phyloP scores from a whole-genome alignment of 1,140 invertebrate genomes.

The Drosophila arizonae region DNA sequence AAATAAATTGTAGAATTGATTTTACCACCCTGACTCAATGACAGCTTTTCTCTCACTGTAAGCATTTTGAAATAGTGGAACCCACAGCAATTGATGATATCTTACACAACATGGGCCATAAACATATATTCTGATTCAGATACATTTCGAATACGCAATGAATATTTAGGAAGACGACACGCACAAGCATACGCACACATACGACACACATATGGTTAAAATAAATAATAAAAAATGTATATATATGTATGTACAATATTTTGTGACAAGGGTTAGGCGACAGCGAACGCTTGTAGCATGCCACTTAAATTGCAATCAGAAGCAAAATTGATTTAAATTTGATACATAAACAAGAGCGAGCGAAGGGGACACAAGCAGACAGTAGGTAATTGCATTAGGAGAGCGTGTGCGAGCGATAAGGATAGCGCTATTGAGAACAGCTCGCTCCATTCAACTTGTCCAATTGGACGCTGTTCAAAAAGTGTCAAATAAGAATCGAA shows the following conservation, averaged over 20 bases:
- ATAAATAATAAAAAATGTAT: constrained; percentile 34
- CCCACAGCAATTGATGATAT: constrained; percentile 35
- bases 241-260: constrained; percentile 10
- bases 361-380: background rate
- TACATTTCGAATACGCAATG: constrained; percentile 48
- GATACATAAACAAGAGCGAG: constrained; percentile 60
- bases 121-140: constrained; percentile 52
- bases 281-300: constrained; percentile 47
- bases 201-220: constrained; percentile 55
- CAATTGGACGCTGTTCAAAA: constrained; percentile 22
- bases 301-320: constrained; percentile 75
- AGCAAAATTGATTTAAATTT: constrained; percentile 75
- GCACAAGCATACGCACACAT: constrained; percentile 22
- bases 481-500: constrained; percentile 42
- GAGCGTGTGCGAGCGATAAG: background rate
- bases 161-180: constrained; percentile 36
- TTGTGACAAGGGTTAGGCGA: constrained; percentile 37
- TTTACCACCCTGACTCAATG: too few species aligned
- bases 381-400: background rate
- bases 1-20: too few species aligned
- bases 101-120: constrained; percentile 51
- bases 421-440: background rate
- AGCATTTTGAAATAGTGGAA: constrained; percentile 7
- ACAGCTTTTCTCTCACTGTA: background rate
- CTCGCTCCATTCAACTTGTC: background rate